A percentile compares a stretch with the other conserved stretches of the same genome.
Conservation (phyloP, 2,113 vertebrate genomes). For the Macaca nemestrina region DNA sequence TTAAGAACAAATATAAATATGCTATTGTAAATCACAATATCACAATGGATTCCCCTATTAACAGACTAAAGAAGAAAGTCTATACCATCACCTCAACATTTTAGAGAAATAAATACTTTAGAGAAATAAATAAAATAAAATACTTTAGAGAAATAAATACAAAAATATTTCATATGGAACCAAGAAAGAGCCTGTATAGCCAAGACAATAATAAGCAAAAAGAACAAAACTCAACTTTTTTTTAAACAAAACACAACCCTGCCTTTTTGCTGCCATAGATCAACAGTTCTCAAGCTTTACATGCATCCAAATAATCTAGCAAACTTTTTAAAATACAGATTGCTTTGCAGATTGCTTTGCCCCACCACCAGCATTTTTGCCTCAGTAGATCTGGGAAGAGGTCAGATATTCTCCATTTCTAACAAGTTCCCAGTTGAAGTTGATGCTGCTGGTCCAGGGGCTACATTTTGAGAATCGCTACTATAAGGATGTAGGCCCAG, state of each 20-base stretch:
- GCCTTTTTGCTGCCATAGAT: not conserved
- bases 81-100: no score
- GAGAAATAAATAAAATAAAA: not conserved
- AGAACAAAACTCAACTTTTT: not conserved
- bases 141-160: not conserved
- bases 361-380: not conserved
- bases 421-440: not conserved
- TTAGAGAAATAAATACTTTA: no score
- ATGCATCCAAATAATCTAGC: not conserved
- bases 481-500: not conserved
- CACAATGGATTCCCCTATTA: not conserved
- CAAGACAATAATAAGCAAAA: no score
- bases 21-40: not conserved
- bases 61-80: not conserved
- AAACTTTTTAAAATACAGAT: not conserved
- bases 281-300: not conserved
- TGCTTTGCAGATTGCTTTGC: fast-evolving
- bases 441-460: not conserved
- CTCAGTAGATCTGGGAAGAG: not conserved
- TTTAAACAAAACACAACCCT: not conserved
- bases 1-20: not conserved
- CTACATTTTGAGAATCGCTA: not conserved
- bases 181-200: no score
- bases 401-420: not conserved
- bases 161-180: not conserved